These are phyloP conservation scores for Whitmania pigra DNA, from an alignment of 1,140 invertebrate genomes.

Conservation along the genomic window DNA sequence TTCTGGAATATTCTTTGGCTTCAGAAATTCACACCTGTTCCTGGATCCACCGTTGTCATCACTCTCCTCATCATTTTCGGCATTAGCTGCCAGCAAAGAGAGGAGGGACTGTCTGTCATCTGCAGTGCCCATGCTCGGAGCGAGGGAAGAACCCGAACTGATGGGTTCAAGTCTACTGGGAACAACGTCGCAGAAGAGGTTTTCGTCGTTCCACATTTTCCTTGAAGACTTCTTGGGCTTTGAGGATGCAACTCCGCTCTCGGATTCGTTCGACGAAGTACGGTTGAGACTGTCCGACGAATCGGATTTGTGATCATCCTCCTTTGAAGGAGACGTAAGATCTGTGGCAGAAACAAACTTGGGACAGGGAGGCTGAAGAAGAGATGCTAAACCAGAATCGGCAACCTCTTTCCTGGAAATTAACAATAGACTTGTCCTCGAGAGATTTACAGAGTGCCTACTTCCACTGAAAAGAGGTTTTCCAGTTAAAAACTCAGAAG, in stretches of 20 bases:
- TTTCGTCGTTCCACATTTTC: neutral
- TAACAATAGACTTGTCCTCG: slow-evolving; percentile 5
- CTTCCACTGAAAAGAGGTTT: neutral
- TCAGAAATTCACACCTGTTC: neutral
- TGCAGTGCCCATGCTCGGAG: neutral
- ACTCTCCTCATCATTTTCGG: neutral
- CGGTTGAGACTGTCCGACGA: neutral
- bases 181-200: neutral
- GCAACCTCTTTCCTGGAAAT: neutral
- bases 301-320: neutral
- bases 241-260: neutral
- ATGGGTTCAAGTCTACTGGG: neutral
- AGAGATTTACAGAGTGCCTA: neutral
- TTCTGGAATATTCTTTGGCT: neutral
- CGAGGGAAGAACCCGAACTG: slow-evolving; percentile 8
- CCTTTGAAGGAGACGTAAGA: neutral
- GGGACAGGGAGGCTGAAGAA: neutral
- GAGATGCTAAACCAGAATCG: neutral
- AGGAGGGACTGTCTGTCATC: slow-evolving; percentile 2
- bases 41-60: neutral
- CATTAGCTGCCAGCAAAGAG: slow-evolving; percentile 4
- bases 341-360: neutral
- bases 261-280: neutral
- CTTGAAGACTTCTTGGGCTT: neutral
- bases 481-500: neutral